Evolutionary conservation across 2,113 vertebrate species (phyloP).

Genomic region (Hyperopisus bebe): DNA sequence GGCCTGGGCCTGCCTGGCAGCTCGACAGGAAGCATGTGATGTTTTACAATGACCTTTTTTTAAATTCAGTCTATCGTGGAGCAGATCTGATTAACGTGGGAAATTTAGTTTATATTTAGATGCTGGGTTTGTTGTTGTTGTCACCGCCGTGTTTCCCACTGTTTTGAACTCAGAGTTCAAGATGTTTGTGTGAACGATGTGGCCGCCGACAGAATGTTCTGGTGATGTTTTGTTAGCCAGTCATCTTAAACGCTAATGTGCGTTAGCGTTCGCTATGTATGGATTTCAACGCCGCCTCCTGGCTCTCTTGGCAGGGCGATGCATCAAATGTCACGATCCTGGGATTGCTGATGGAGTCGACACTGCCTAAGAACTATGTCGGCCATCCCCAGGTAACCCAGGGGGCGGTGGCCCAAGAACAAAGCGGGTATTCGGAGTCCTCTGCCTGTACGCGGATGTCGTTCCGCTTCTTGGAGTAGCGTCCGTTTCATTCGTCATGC

Average conservation of each 20-base stretch:
- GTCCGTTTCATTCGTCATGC: background rate
- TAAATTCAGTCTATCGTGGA: background rate
- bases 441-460: background rate
- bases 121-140: background rate
- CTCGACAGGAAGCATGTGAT: background rate
- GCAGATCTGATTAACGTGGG: background rate
- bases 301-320: constrained; percentile 68
- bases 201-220: background rate
- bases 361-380: constrained; percentile 69
- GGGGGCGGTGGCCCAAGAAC: too few species aligned
- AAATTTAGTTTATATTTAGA: constrained; percentile 21
- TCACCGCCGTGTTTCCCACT: background rate
- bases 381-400: constrained; percentile 71
- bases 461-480: background rate
- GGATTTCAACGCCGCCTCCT: background rate
- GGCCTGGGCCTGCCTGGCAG: background rate
- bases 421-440: background rate
- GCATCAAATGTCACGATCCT: constrained; percentile 78
- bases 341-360: constrained; percentile 81
- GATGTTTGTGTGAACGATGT: background rate
- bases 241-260: background rate
- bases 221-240: background rate
- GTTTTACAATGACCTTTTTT: background rate
- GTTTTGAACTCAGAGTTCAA: background rate
- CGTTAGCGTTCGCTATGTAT: background rate